Evolutionary conservation across 2,797 vertebrate genomes (phyloP), one percentile per base, ranked within the genome.

Genomic region (Catostomus latipinnis): DNA sequence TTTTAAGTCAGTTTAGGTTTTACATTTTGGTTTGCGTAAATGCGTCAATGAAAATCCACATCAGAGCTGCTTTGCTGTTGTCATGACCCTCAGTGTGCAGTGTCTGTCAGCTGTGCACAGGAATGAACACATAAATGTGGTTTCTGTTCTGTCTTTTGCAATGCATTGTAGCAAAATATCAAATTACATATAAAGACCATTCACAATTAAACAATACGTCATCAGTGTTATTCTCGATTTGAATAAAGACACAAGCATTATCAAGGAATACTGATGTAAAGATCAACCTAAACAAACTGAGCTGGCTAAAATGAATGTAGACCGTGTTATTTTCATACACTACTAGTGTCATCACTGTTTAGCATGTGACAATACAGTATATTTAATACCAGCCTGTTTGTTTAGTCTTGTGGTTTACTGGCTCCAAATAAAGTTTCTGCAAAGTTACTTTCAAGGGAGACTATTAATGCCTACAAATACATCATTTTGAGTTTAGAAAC

Each of bases 351-450:
- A 34, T 71, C 58, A 54, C 76, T 60, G 75, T 69, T 65, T 78
- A 18, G 68, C 76, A 78, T 62, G 76, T 71, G 67, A 70, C 62
- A 62, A 63, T 70, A 34, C 34, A 34, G 34, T 34, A 61, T 71
- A 71, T 78, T 78, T 71, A 69, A 78, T 61, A 61, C 56, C 18
- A 53, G 66, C 66, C 66, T 69, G 76, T 78, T 78, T 78, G 76
- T 78, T 78, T 78, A 78, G 67, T 62, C 76, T 58, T 18, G 67
- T 54, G 76, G 76, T 78, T 78, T 71, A 16, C 67, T 62, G 57
- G 50, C 68, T 63, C 76, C 57, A 60, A 78, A 78, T 54, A 49
- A 70, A 43, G 53, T 61, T 10, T 62, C 49, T 78, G 50, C 53
- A 34, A 78, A 52, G 57, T 62, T 22, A 62, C 76, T 78, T 62